A percentile compares a stretch with the other conserved stretches of the same genome.
Conservation (phyloP, 1,140 invertebrate species). For the Lasioglossum albipes region DNA sequence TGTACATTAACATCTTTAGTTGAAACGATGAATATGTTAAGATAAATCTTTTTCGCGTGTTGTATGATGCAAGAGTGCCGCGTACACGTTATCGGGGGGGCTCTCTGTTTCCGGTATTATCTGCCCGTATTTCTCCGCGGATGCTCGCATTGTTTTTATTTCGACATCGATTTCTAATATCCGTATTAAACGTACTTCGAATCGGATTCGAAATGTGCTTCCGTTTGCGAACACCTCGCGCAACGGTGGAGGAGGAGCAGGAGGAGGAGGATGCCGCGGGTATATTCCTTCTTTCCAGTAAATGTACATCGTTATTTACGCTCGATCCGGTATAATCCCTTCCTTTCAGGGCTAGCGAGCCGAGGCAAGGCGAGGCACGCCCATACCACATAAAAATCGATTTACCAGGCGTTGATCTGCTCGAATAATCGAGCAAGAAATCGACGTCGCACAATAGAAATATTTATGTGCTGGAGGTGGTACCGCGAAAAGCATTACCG, state of each 20-base stretch:
- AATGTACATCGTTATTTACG: conserved; percentile 46
- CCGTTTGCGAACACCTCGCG: neutral
- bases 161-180: neutral
- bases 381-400: conserved; percentile 35
- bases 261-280: neutral
- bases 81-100: too few species aligned
- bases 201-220: neutral
- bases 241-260: neutral
- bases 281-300: conserved; percentile 30
- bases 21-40: too few species aligned
- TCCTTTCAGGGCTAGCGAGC: conserved; percentile 25
- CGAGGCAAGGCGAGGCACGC: conserved; percentile 13
- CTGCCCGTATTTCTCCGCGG: neutral
- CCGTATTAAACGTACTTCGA: neutral
- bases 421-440: conserved; percentile 42
- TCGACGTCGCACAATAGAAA: conserved; percentile 33
- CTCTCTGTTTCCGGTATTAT: too few species aligned
- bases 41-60: too few species aligned
- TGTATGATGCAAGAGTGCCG: too few species aligned
- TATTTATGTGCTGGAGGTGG: conserved; percentile 30
- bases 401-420: conserved; percentile 46
- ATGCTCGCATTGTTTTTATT: neutral
- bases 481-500: neutral
- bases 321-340: conserved; percentile 43
- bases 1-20: too few species aligned